Conservation (phyloP, 2,888 invertebrate species). For the Xestia ashworthii region DNA sequence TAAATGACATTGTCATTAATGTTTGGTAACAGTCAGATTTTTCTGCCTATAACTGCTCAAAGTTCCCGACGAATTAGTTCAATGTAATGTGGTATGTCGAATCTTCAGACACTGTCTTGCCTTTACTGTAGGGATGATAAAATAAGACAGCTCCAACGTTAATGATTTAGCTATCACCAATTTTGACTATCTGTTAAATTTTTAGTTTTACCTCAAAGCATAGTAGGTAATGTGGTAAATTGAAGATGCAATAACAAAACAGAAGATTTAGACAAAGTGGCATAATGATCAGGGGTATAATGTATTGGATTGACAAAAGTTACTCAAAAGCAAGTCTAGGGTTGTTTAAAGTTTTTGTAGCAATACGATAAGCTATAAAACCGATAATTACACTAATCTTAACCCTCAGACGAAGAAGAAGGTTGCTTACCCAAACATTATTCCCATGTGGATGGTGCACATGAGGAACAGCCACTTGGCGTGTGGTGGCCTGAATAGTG, state of each 20-base stretch:
- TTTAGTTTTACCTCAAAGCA: background rate
- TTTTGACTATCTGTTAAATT: background rate
- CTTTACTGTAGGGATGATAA: background rate
- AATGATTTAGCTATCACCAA: background rate
- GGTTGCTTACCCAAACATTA: constrained; percentile 82
- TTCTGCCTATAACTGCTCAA: constrained; percentile 36
- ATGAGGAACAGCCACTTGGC: constrained; percentile 91
- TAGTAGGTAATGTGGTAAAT: background rate
- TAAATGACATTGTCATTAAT: background rate
- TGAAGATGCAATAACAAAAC: background rate
- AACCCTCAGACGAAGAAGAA: background rate
- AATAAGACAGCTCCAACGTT: background rate
- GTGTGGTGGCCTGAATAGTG: constrained; percentile 92
- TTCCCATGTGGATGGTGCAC: constrained; percentile 86
- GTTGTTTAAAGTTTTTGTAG: too few relatives aligned
- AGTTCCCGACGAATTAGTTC: constrained; percentile 1
- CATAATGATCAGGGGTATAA: too few relatives aligned
- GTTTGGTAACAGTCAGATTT: background rate
- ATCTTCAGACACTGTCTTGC: background rate
- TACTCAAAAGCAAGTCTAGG: background rate
- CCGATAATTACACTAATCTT: background rate
- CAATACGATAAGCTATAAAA: too few relatives aligned
- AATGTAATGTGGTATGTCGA: too few relatives aligned
- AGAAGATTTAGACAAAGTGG: too few relatives aligned
- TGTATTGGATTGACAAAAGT: too few relatives aligned